These are phyloP conservation scores for Oreotragus oreotragus DNA, from an alignment of 2,113 vertebrate species.

Conservation along the genomic window DNA sequence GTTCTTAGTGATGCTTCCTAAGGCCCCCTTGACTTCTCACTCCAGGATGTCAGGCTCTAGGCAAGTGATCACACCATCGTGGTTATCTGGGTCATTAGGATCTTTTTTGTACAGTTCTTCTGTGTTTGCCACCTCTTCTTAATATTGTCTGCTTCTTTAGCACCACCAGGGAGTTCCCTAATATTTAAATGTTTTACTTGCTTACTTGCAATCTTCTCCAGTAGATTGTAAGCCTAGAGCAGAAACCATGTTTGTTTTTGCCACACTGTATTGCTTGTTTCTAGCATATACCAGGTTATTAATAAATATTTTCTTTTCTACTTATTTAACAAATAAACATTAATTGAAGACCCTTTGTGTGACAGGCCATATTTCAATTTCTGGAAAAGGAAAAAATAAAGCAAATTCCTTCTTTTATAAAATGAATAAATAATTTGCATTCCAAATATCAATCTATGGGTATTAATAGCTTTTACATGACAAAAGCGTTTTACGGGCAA, in stretches of 20 bases:
- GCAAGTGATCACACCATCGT: not conserved
- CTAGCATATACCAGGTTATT: not conserved
- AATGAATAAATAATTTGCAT: not conserved
- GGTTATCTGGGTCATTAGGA: not conserved
- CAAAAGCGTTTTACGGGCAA: not conserved
- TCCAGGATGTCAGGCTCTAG: not conserved
- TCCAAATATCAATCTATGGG: not conserved
- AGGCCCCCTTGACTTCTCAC: not conserved
- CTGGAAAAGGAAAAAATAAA: constrained; percentile 10
- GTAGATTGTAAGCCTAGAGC: not conserved
- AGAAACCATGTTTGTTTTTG: not conserved
- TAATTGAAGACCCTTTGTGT: not conserved
- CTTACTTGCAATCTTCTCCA: not conserved
- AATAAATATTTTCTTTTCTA: constrained; percentile 2
- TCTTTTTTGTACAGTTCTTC: not conserved
- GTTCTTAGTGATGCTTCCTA: not conserved
- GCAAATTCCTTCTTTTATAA: not conserved
- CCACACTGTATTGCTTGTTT: not conserved
- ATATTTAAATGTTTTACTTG: not conserved
- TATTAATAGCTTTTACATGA: not conserved
- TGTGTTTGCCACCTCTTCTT: not conserved
- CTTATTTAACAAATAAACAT: not conserved
- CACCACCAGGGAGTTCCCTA: not conserved
- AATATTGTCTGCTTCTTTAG: not conserved
- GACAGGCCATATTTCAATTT: not conserved